These are phyloP conservation scores for Oscheius myriophilus DNA, from an alignment of 2,888 invertebrate species.

Conservation along the genomic window DNA sequence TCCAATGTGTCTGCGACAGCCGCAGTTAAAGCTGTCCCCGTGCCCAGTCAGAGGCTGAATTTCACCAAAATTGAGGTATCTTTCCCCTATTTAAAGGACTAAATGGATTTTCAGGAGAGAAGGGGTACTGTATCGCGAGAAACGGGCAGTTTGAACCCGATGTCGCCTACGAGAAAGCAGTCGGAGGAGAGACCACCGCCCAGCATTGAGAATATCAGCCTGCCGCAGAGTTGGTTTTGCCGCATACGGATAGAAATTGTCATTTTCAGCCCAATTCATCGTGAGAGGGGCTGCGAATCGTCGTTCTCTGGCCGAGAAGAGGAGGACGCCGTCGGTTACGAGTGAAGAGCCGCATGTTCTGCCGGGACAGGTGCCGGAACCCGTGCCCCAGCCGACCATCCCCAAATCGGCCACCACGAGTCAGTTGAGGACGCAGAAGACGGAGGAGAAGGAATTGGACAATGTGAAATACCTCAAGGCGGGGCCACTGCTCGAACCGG, in stretches of 20 bases:
- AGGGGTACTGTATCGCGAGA: slow-evolving; percentile 24
- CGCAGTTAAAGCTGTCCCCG: slow-evolving; percentile 63
- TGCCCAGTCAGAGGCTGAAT: slow-evolving; percentile 66
- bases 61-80: slow-evolving; percentile 66
- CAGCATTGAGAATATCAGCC: slow-evolving; percentile 59
- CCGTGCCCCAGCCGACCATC: slow-evolving; percentile 26
- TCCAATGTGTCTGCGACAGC: slow-evolving; percentile 26
- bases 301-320: slow-evolving; percentile 35
- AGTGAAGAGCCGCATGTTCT: slow-evolving; percentile 35
- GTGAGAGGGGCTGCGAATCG: slow-evolving; percentile 37
- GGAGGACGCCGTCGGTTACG: slow-evolving; percentile 38
- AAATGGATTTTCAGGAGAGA: slow-evolving; percentile 8
- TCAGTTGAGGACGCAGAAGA: slow-evolving; percentile 9
- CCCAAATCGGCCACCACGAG: slow-evolving; percentile 58
- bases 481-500: slow-evolving; percentile 10
- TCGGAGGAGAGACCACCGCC: slow-evolving; percentile 14
- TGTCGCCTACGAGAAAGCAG: slow-evolving; percentile 14
- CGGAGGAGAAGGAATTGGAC: slow-evolving; percentile 40
- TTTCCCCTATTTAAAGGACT: slow-evolving; percentile 1
- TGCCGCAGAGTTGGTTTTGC: slow-evolving; percentile 64
- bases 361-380: slow-evolving; percentile 41
- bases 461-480: slow-evolving; percentile 49
- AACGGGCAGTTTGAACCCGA: slow-evolving; percentile 5
- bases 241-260: too few relatives aligned
- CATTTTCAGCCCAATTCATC: slow-evolving; percentile 50